Percentiles rank a stretch among this genome's conserved stretches.
These are phyloP conservation scores for Lepilemur ruficaudatus DNA, from an alignment of 2,797 vertebrate species.

Conservation along the genomic window DNA sequence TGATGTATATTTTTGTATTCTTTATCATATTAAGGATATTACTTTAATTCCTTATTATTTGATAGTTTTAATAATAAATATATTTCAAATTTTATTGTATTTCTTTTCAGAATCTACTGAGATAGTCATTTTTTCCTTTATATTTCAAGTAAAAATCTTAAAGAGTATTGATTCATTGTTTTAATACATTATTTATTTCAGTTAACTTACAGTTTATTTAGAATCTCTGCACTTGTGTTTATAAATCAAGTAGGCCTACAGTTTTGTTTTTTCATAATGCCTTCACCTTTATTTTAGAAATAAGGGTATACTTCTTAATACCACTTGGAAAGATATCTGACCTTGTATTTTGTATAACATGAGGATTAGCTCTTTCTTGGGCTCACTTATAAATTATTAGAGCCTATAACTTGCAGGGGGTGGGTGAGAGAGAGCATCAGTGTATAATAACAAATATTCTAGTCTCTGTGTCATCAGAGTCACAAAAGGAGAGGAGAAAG, in stretches of 20 bases:
- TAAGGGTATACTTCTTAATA: neutral
- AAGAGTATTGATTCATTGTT: neutral
- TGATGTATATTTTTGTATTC: neutral
- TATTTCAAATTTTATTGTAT: neutral
- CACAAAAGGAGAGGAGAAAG: neutral
- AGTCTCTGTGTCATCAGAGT: neutral
- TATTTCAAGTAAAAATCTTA: neutral
- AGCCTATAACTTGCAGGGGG: neutral
- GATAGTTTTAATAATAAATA: neutral
- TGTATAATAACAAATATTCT: neutral
- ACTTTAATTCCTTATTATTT: neutral
- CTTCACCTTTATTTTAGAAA: neutral
- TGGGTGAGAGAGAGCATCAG: neutral
- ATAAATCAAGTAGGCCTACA: neutral
- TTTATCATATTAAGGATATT: neutral
- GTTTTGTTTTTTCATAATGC: neutral
- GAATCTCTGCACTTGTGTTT: neutral
- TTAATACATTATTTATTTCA: neutral
- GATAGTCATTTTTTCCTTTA: neutral
- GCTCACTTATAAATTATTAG: neutral
- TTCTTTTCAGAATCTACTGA: neutral
- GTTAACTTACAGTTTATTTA: neutral
- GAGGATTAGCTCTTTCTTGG: neutral
- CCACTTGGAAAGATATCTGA: neutral
- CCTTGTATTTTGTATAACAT: neutral